These are phyloP conservation scores for Bombus superbus DNA, from an alignment of 1,140 invertebrate genomes.

Conservation along the genomic window DNA sequence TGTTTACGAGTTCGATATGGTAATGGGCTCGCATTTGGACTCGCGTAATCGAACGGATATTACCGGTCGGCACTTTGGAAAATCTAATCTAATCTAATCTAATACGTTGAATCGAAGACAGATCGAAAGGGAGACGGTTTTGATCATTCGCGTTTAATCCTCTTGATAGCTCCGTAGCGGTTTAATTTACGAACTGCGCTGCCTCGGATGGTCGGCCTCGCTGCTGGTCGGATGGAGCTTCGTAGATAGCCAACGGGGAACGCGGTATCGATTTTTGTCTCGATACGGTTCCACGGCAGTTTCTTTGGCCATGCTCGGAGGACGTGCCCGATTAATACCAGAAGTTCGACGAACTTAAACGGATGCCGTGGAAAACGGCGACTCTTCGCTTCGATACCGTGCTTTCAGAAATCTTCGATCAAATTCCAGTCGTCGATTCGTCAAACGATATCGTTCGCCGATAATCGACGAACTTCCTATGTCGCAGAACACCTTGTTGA, in stretches of 20 bases:
- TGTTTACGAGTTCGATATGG: neutral
- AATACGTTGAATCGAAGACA: neutral
- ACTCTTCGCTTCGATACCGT: neutral
- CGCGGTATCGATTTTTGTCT: conserved; percentile 61
- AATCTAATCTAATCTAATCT: conserved; percentile 39
- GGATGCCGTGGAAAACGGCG: neutral
- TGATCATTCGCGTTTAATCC: conserved; percentile 33
- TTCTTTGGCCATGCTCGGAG: conserved; percentile 54
- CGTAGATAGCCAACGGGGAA: conserved; percentile 44
- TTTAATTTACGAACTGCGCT: conserved; percentile 51
- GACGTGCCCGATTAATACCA: neutral
- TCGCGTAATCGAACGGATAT: neutral
- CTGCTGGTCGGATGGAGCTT: conserved; percentile 10
- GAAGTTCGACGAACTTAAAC: conserved; percentile 56
- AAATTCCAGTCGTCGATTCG: neutral
- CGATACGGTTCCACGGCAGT: conserved; percentile 57
- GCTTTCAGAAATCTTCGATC: neutral
- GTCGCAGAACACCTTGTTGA: no score
- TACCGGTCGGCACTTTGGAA: neutral
- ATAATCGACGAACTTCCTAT: neutral
- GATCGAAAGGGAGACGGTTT: conserved; percentile 6
- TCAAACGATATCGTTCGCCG: neutral
- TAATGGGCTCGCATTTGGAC: neutral
- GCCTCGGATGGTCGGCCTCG: no score
- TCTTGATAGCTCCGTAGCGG: conserved; percentile 41